phyloP scores from a whole-genome alignment of 2,113 vertebrate genomes.

The Gymnorhina tibicen region DNA sequence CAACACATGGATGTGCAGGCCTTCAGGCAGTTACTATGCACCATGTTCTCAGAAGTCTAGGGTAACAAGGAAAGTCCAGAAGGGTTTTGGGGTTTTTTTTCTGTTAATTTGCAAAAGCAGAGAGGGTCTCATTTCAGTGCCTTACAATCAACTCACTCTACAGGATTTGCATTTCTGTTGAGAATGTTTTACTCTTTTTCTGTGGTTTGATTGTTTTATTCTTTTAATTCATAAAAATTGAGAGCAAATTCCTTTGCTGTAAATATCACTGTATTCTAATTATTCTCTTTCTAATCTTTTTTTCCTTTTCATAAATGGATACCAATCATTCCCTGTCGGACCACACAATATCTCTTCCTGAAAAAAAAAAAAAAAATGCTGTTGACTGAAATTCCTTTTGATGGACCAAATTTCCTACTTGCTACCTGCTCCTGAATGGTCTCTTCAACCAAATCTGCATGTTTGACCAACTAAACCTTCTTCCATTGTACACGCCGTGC shows the following conservation, averaged over 20 bases:
- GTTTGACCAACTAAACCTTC: conserved; percentile 80
- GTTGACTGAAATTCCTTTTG: conserved; percentile 83
- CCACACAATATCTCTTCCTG: conserved; percentile 81
- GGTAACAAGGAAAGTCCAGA: background rate
- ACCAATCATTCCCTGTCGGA: conserved; percentile 84
- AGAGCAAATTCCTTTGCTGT: conserved; percentile 69
- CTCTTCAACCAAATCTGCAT: conserved; percentile 75
- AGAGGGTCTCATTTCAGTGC: background rate
- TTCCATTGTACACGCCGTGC: conserved; percentile 62
- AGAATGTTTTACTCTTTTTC: conserved; percentile 36
- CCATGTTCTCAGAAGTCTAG: background rate
- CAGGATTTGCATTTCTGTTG: background rate
- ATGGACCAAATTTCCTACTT: conserved; percentile 82
- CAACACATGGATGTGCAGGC: background rate
- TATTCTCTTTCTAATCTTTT: conserved; percentile 77
- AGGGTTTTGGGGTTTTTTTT: background rate
- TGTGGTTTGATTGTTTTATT: conserved; percentile 42
- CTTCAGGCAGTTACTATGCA: background rate
- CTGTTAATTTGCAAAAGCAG: background rate
- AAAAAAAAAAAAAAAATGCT: conserved; percentile 76
- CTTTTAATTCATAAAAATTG: conserved; percentile 66
- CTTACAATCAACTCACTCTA: background rate
- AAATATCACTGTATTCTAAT: conserved; percentile 79
- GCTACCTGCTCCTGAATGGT: conserved; percentile 79
- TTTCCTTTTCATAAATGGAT: conserved; percentile 82